Percentiles rank a stretch among this genome's conserved stretches.
phyloP scores from a whole-genome alignment of 2,797 vertebrate genomes.

The Eulemur rubriventer region DNA sequence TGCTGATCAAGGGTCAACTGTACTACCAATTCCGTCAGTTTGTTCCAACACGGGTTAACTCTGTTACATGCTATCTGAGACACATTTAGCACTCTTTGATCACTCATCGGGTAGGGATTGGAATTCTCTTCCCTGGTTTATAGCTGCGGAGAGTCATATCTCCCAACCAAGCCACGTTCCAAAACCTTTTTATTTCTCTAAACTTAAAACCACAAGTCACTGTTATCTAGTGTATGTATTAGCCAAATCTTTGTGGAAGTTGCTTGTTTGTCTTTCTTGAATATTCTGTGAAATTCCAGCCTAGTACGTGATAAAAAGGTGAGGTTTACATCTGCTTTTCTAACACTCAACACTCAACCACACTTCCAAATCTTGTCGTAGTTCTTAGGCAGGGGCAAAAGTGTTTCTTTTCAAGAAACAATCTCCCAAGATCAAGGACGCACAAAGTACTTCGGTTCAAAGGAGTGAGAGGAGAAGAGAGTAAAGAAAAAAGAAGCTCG shows the following conservation, averaged over 20 bases:
- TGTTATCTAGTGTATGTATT: background rate
- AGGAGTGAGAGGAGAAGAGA: background rate
- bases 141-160: background rate
- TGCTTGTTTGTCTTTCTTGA: conserved; percentile 59
- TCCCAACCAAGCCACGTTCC: conserved; percentile 20
- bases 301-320: background rate
- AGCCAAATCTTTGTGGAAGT: conserved; percentile 38
- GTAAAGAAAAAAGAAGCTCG: conserved; percentile 13
- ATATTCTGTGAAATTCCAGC: conserved; percentile 69
- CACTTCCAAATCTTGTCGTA: conserved; percentile 16
- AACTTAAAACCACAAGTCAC: conserved; percentile 60
- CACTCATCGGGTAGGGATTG: background rate
- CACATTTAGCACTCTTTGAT: conserved; percentile 2
- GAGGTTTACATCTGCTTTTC: conserved; percentile 33
- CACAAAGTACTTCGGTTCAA: conserved; percentile 54
- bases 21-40: background rate
- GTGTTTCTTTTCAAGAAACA: conserved; percentile 67
- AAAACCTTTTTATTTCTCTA: conserved; percentile 34
- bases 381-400: conserved; percentile 52
- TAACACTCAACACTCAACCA: background rate
- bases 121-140: conserved; percentile 40
- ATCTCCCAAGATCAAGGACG: conserved; percentile 73
- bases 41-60: background rate
- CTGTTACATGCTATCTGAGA: background rate
- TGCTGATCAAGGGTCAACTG: background rate